A percentile compares a stretch with the other conserved stretches of the same genome.
Conservation (phyloP, 2,888 invertebrate species). For the Serripes groenlandicus region DNA sequence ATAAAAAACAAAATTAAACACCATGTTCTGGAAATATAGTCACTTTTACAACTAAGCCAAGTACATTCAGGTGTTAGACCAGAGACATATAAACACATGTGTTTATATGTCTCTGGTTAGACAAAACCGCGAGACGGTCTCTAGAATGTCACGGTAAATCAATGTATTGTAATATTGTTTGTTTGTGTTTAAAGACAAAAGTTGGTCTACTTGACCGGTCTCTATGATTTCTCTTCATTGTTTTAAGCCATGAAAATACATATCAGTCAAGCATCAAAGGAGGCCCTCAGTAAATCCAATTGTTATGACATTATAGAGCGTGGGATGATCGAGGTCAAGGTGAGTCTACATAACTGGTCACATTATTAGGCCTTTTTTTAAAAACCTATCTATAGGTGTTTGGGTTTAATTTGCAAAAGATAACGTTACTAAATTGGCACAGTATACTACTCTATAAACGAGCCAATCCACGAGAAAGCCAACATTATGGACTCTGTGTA, state of each 20-base stretch:
- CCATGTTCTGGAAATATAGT: not conserved
- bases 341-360: conserved; percentile 7
- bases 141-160: not conserved
- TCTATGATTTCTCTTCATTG: too few species aligned
- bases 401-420: too few species aligned
- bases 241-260: conserved; percentile 80
- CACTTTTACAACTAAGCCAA: too few species aligned
- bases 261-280: conserved; percentile 74
- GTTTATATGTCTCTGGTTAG: not conserved
- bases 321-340: conserved; percentile 66
- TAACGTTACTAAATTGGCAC: not conserved
- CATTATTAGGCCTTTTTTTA: not conserved
- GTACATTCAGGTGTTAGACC: too few species aligned
- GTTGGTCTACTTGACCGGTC: too few species aligned
- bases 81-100: too few species aligned
- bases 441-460: too few species aligned
- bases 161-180: too few species aligned
- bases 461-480: too few species aligned
- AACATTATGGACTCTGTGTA: too few species aligned
- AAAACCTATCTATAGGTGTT: not conserved
- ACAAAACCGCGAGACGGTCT: not conserved
- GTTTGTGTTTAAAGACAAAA: too few species aligned
- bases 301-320: conserved; percentile 51
- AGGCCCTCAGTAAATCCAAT: conserved; percentile 65
- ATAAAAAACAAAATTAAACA: not conserved